Evolutionary conservation across 2,113 vertebrate genomes (phyloP).

Genomic region (Protomyctophum bolini): DNA sequence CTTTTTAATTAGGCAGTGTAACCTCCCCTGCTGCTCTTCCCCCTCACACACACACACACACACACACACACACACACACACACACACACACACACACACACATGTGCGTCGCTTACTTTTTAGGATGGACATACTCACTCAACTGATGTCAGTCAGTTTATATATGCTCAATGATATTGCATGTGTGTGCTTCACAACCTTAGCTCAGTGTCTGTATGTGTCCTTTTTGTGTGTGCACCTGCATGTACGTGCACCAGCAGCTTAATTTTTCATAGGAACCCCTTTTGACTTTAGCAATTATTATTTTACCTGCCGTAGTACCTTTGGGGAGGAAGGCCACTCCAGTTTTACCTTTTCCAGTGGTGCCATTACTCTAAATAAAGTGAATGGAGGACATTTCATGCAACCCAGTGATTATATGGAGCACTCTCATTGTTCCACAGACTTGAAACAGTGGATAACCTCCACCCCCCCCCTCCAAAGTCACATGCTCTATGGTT

Average conservation of each 20-base stretch:
- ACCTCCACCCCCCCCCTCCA: too few species aligned
- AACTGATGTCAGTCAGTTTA: too few species aligned
- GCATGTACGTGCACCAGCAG: constrained; percentile 17
- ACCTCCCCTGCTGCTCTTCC: constrained; percentile 15
- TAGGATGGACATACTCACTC: too few species aligned
- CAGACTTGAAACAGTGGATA: too few species aligned
- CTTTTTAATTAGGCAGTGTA: constrained; percentile 64
- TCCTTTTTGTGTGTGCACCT: background rate
- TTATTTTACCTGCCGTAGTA: constrained; percentile 47
- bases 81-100: constrained; percentile 13
- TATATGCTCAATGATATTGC: constrained; percentile 14
- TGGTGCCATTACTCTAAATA: constrained; percentile 55
- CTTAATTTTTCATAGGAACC: constrained; percentile 37
- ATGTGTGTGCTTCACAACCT: background rate
- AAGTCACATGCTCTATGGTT: too few species aligned
- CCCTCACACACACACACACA: constrained; percentile 13
- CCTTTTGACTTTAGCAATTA: constrained; percentile 40
- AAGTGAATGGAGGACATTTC: constrained; percentile 8
- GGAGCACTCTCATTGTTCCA: background rate
- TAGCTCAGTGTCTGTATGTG: background rate
- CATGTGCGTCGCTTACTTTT: background rate
- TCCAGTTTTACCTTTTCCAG: constrained; percentile 26
- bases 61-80: constrained; percentile 8
- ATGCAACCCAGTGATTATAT: constrained; percentile 4
- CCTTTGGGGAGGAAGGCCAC: constrained; percentile 29